phyloP scores from a whole-genome alignment of 2,797 vertebrate genomes.

The Epinephelus coioides region DNA sequence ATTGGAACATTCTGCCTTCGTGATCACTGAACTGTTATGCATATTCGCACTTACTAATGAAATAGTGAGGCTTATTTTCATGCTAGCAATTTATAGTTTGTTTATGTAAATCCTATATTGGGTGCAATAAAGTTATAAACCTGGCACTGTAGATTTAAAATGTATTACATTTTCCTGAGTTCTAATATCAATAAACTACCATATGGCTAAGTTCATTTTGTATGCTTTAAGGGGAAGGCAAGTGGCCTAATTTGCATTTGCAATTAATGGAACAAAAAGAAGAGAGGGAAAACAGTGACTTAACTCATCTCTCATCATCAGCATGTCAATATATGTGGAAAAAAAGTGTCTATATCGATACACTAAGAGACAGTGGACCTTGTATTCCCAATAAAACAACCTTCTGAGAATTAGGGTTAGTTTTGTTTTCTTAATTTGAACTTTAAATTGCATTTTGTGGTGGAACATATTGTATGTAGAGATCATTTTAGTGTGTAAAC shows the following conservation, averaged over 20 bases:
- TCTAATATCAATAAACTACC: slow-evolving; percentile 12
- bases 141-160: not conserved
- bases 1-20: slow-evolving; percentile 33
- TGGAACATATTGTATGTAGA: too few relatives aligned
- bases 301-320: slow-evolving; percentile 14
- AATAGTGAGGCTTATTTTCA: slow-evolving; percentile 7
- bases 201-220: slow-evolving; percentile 36
- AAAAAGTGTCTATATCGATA: not conserved
- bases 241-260: slow-evolving; percentile 36
- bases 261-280: slow-evolving; percentile 17
- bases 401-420: not conserved
- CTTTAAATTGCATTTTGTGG: not conserved
- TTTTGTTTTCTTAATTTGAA: not conserved
- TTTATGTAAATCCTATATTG: slow-evolving; percentile 49
- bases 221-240: slow-evolving; percentile 22
- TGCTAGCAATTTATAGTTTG: not conserved
- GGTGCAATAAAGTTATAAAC: slow-evolving; percentile 6
- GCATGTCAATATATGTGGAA: not conserved
- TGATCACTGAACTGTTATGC: slow-evolving; percentile 9
- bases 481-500: not conserved
- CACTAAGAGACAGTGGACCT: not conserved
- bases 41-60: slow-evolving; percentile 14
- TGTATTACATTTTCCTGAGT: slow-evolving; percentile 4
- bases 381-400: not conserved
- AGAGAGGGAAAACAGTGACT: not conserved